Evolutionary conservation across 2,797 vertebrate genomes (phyloP).

Genomic region (Acrocephalus scirpaceus): DNA sequence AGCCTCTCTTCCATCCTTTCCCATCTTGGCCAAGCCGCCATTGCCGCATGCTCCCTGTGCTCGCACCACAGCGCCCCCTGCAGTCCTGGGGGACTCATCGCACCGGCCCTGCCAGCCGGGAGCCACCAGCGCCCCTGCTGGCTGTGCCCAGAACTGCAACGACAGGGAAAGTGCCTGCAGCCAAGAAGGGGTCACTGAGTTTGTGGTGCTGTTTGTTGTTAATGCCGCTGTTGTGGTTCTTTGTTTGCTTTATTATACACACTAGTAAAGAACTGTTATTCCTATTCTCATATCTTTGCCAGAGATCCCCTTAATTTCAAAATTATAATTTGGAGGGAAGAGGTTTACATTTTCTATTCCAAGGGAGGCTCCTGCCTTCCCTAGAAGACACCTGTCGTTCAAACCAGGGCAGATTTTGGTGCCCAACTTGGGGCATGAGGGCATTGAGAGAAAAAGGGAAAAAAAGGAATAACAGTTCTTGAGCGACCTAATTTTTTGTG

Average conservation of each 20-base stretch:
- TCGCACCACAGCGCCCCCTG: not conserved
- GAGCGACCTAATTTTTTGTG: not conserved
- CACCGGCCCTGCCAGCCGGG: not conserved
- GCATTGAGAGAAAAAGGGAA: not conserved
- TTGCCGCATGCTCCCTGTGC: not conserved
- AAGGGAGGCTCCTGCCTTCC: no score
- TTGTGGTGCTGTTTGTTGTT: no score
- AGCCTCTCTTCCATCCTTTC: not conserved
- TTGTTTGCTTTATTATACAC: no score
- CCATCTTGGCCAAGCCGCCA: fast-evolving
- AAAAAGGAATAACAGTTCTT: not conserved
- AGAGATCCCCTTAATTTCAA: no score
- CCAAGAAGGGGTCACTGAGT: not conserved
- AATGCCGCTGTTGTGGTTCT: no score
- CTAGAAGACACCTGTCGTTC: no score
- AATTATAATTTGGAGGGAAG: no score
- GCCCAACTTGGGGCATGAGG: fast-evolving
- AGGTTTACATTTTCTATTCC: no score
- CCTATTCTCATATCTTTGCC: no score
- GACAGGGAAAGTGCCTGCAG: fast-evolving
- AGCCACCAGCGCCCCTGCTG: not conserved
- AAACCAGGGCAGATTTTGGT: not conserved
- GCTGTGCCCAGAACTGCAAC: not conserved
- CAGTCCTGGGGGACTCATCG: not conserved
- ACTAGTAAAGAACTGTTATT: no score